These are phyloP conservation scores for Melieria picta DNA, from an alignment of 2,888 invertebrate genomes.

Conservation along the genomic window DNA sequence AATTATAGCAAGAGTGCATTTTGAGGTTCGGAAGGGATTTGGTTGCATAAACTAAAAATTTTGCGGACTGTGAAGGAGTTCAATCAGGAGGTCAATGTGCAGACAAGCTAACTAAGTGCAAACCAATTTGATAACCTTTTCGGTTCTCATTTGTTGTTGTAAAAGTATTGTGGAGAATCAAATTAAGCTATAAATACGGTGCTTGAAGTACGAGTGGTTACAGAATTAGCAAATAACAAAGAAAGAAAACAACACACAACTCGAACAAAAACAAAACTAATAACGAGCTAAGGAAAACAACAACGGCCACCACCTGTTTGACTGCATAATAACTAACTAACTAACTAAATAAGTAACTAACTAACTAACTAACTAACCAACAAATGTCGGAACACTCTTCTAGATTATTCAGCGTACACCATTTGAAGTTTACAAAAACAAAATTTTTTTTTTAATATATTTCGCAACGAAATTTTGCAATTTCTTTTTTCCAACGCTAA, in stretches of 20 bases:
- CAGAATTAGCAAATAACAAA: slow-evolving; percentile 20
- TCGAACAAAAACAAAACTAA: slow-evolving; percentile 8
- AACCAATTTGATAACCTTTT: slow-evolving; percentile 40
- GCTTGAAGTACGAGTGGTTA: slow-evolving; percentile 22
- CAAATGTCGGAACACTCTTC: slow-evolving; percentile 13
- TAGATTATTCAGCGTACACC: slow-evolving; percentile 49
- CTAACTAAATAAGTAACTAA: slow-evolving; percentile 16
- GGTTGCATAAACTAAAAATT: no score
- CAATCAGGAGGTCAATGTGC: slow-evolving; percentile 29
- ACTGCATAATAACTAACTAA: slow-evolving; percentile 21
- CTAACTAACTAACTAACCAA: neutral
- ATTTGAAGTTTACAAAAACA: slow-evolving; percentile 35
- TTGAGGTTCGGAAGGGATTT: no score
- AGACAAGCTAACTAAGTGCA: slow-evolving; percentile 29
- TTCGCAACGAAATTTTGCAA: no score
- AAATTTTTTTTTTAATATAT: slow-evolving; percentile 11
- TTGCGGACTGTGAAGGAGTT: neutral
- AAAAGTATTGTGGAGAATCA: slow-evolving; percentile 28
- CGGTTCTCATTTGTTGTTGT: slow-evolving; percentile 45
- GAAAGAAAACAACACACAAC: neutral
- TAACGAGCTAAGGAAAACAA: neutral
- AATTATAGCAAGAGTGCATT: no score
- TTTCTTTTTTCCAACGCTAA: no score
- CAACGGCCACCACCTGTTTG: slow-evolving; percentile 44
- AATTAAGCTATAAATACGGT: slow-evolving; percentile 18